phyloP scores from a whole-genome alignment of 2,797 vertebrate species.

The Amblyopsis hoosieri region DNA sequence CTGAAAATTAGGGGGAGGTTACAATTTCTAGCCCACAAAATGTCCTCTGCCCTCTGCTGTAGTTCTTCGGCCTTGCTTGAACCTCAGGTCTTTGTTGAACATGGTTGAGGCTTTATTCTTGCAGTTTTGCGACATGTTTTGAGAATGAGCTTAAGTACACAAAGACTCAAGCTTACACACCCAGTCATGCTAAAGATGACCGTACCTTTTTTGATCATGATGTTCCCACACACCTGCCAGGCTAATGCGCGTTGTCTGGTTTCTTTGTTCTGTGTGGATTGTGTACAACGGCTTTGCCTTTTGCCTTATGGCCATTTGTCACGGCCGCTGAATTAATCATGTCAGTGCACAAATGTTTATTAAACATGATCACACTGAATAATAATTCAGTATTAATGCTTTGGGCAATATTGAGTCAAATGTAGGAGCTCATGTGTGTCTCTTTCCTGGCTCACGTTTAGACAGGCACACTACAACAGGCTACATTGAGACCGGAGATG shows the following conservation, averaged over 20 bases:
- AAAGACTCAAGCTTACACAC: conserved; percentile 32
- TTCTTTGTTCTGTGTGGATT: conserved; percentile 25
- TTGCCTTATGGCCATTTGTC: background rate
- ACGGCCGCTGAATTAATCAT: background rate
- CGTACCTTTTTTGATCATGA: conserved; percentile 1
- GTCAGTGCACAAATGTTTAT: background rate
- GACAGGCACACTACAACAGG: conserved; percentile 2
- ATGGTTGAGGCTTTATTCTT: background rate
- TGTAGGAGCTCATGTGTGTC: background rate
- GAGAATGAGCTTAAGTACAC: background rate
- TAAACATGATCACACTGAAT: background rate
- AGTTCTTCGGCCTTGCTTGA: background rate
- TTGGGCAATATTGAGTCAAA: background rate
- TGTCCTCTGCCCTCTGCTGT: background rate
- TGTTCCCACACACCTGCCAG: conserved; percentile 41
- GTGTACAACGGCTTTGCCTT: conserved; percentile 15
- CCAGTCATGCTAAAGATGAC: conserved; percentile 21
- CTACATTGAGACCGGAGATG: conserved; percentile 21
- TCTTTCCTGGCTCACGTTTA: background rate
- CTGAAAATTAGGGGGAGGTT: background rate
- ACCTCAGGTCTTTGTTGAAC: background rate
- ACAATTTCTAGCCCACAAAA: background rate
- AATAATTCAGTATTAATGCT: background rate
- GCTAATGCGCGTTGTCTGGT: background rate
- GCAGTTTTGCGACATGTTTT: background rate